These are phyloP conservation scores for Macaca mulatta DNA, from an alignment of 2,113 vertebrate genomes.

Conservation along the genomic window DNA sequence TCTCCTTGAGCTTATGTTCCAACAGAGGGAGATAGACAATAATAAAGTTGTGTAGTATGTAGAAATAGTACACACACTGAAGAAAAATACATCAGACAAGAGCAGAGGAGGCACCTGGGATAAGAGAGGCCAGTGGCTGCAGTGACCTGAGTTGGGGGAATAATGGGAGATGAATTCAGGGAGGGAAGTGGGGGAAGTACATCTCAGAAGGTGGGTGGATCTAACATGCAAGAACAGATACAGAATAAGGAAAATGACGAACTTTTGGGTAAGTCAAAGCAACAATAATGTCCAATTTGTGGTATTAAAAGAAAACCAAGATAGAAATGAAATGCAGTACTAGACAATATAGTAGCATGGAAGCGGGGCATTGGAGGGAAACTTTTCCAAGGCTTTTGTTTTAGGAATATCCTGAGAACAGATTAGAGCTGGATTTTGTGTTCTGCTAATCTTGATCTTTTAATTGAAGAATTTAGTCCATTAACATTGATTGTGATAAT, in stretches of 20 bases:
- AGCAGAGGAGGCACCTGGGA: not conserved
- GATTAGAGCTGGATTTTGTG: not conserved
- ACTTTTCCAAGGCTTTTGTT: not conserved
- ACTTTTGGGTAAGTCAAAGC: not conserved
- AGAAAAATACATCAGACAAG: not conserved
- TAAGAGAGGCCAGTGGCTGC: not conserved
- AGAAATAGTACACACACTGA: not conserved
- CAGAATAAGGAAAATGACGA: not conserved
- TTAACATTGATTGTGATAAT: not conserved
- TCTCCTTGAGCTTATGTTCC: not conserved
- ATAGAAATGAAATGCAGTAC: not conserved
- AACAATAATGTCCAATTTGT: not conserved
- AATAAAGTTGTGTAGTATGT: not conserved
- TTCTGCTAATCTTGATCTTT: not conserved
- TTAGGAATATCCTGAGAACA: not conserved
- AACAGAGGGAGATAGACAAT: not conserved
- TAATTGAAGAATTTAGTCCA: not conserved
- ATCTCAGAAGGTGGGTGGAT: not conserved
- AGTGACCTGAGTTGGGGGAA: not conserved
- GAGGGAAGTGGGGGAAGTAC: not conserved
- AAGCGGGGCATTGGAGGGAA: not conserved
- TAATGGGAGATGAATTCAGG: not conserved
- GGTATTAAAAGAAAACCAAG: not conserved
- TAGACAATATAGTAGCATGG: not conserved
- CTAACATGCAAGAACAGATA: not conserved